Base-by-base conservation (phyloP, 92 coral and sea anemone species). In the Palythoa grandiflora region DNA sequence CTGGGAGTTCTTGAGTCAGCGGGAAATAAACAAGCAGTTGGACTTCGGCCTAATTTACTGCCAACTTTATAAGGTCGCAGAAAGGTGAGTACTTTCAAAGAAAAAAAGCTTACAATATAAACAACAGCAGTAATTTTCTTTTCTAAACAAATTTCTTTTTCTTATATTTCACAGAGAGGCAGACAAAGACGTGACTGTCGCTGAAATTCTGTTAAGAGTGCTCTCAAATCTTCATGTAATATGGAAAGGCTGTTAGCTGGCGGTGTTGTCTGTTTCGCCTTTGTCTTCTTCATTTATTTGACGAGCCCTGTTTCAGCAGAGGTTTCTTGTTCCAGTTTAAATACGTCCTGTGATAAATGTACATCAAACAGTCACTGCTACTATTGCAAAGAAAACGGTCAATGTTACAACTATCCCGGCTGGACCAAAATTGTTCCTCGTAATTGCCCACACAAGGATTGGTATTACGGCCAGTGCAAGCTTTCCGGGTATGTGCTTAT, bases 391-490 rank as follows among this genome's bases (percentile, higher is more conserved):
- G 89, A 90, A 51, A 89, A 91, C 1, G 5, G 76, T 2, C 73
- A 60, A 38, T 97, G 99, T 48, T 50, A 40, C 48, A 71, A 84
- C 35, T 95, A 92, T 73, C 94, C 95, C 2, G 93, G 94, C 75
- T 94, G 95, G 95, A 89, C 94, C 44, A 91, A 90, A 63, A 66
- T 95, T 3, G 89, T 89, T 57, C 98, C 96, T 40, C 89, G 86
- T 21, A 84, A 93, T 77, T 97, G 99, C 87, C 95, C 94, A 0
- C 92, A 93, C 86, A 95, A 91, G 72, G 85, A 91, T 39, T 91
- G 98, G 94, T 97, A 59, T 88, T 94, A 94, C 63, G 93, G 93
- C 38, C 99, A 97, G 51, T 97, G 99, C 77, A 89, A 88, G 19
- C 47, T 97, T 14, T 89, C 98, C 44, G 96, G 98, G 1, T 89